Base-by-base conservation (phyloP, 2,888 invertebrate genomes). In the Leptinotarsa tumamoca region DNA sequence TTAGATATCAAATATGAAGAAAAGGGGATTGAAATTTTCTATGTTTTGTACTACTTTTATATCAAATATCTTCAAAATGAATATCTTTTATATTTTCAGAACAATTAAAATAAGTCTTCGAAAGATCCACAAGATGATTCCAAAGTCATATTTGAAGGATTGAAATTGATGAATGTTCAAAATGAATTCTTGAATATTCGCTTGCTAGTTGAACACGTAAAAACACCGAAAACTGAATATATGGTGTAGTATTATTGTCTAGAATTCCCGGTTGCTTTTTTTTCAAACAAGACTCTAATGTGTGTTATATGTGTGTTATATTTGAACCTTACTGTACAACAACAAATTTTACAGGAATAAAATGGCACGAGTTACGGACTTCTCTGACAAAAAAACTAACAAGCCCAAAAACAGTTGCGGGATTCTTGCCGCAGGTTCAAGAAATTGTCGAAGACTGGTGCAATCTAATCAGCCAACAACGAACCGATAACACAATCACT, bases 391-490 rank as follows among this genome's bases (percentile, higher is more conserved):
- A 93, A 3, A 93, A 93, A 84, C 90, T 96, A 80, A 95, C 93
- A 52, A 95, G 95, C 80, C 93, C 94, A 0, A 91, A 92, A 81
- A 94, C 95, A 0, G 92, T 96, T 86, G 91, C 93, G 80, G 91
- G 92, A 56, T 95, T 95, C 86, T 89, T 95, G 75, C 94, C 95
- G 0, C 92, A 94, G 82, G 89, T 95, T 74, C 93, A 94, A 86
- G 90, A 90, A 79, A 94, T 96, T 73, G 92, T 94, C 67, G 94
- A 95, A 82, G 95, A 96, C 86, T 95, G 95, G 87, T 90, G 94
- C 68, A 90, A 91, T 33, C 89, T 95, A 23, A 88, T 96, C 77
- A 90, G 91, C 75, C 88, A 89, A 54, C 90, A 90, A 23, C 82
- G 87, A 68, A 84, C 88, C 49, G 85, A 88, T 27, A 90, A 92